phyloP scores from a whole-genome alignment of 2,797 vertebrate genomes.

The Melanotaenia parkinsoni region DNA sequence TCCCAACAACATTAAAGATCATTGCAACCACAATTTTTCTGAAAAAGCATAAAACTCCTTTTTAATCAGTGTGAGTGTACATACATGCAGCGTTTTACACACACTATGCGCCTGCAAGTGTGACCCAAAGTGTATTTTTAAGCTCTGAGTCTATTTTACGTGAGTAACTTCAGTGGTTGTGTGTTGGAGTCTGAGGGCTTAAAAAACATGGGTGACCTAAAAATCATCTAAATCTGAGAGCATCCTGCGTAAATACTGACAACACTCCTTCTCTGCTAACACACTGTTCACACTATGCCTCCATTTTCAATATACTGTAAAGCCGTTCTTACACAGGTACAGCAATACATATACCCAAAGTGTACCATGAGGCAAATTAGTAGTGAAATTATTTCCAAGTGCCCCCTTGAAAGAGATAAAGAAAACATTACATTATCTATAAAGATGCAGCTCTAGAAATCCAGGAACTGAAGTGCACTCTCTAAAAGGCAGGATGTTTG shows the following conservation, averaged over 20 bases:
- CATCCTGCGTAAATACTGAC: slow-evolving; percentile 28
- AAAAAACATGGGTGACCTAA: slow-evolving; percentile 47
- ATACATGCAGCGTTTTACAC: slow-evolving; percentile 5
- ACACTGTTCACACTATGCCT: slow-evolving; percentile 24
- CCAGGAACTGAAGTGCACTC: slow-evolving; percentile 43
- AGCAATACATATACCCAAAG: slow-evolving; percentile 37
- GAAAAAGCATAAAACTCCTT: not conserved
- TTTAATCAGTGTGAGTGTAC: slow-evolving; percentile 11
- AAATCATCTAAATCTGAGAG: slow-evolving; percentile 29
- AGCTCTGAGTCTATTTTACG: slow-evolving; percentile 16
- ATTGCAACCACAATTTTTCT: not conserved
- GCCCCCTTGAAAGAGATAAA: slow-evolving; percentile 50
- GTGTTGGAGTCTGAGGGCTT: slow-evolving; percentile 28
- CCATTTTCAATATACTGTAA: slow-evolving; percentile 10
- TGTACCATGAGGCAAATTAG: slow-evolving; percentile 53
- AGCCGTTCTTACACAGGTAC: slow-evolving; percentile 31
- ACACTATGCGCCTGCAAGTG: slow-evolving; percentile 4
- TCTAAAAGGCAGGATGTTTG: slow-evolving; percentile 34
- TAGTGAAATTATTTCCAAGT: slow-evolving; percentile 62
- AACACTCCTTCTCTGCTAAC: slow-evolving; percentile 28
- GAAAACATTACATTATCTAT: slow-evolving; percentile 63
- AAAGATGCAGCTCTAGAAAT: slow-evolving; percentile 51
- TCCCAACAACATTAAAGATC: not conserved
- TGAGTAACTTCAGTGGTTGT: slow-evolving; percentile 25
- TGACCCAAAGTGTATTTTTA: slow-evolving; percentile 23